These are phyloP conservation scores for Magallana ariakensis DNA, from an alignment of 1,140 invertebrate genomes.

Conservation along the genomic window DNA sequence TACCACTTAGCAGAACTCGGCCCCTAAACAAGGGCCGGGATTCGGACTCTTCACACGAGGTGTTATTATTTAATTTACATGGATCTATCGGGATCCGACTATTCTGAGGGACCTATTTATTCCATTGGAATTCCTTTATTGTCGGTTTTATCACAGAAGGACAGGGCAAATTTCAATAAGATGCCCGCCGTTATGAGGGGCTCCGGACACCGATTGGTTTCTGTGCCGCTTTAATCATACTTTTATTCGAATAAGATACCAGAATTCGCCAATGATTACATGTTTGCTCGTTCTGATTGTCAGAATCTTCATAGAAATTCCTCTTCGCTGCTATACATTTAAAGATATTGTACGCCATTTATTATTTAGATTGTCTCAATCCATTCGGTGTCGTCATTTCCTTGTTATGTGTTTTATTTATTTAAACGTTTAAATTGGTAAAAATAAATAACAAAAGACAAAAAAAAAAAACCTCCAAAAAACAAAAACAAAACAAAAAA, in stretches of 20 bases:
- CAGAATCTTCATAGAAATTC: neutral
- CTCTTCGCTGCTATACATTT: too few species aligned
- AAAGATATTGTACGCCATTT: too few species aligned
- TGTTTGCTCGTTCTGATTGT: neutral
- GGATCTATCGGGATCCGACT: neutral
- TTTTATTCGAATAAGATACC: neutral
- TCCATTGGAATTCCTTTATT: conserved; percentile 25
- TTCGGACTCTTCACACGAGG: neutral
- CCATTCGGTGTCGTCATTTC: too few species aligned
- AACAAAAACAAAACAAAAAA: too few species aligned
- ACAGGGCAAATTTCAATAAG: neutral
- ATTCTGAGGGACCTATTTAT: conserved; percentile 9
- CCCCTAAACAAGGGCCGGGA: neutral
- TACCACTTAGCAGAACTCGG: neutral
- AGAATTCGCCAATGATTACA: neutral
- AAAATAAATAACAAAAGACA: too few species aligned
- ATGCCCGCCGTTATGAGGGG: neutral
- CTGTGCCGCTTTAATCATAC: neutral
- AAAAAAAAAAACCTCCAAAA: too few species aligned
- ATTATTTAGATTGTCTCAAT: too few species aligned
- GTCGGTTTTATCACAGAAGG: neutral
- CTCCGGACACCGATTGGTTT: neutral
- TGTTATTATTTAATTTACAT: conserved; percentile 21
- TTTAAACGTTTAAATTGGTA: too few species aligned
- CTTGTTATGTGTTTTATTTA: too few species aligned